Conservation (phyloP, 2,888 invertebrate species). For the Ariolimax columbianus region DNA sequence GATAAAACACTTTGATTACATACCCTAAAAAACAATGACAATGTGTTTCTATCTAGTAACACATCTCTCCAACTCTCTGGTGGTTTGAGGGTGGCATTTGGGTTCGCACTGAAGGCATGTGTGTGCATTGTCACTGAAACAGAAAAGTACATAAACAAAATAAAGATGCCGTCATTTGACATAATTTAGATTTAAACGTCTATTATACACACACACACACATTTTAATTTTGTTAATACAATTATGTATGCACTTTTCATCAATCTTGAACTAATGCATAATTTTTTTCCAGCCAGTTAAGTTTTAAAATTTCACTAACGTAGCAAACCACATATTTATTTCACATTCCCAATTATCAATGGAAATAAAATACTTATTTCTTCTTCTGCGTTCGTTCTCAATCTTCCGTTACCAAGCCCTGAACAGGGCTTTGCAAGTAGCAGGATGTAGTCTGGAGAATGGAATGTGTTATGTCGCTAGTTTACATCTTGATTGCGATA, state of each 20-base stretch:
- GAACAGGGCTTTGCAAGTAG: no score
- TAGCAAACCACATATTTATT: no score
- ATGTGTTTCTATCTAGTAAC: slow-evolving; percentile 86
- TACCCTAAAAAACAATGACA: slow-evolving; percentile 88
- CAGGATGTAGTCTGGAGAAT: no score
- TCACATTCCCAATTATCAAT: no score
- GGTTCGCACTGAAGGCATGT: slow-evolving; percentile 82
- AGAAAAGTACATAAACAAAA: not conserved
- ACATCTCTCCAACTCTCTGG: slow-evolving; percentile 87
- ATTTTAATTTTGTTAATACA: no score
- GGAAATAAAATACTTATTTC: no score
- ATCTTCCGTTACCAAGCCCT: no score
- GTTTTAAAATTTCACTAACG: not conserved
- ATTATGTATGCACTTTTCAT: no score
- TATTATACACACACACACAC: not conserved
- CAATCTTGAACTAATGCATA: no score
- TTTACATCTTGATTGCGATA: no score
- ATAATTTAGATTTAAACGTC: not conserved
- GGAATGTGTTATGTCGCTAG: no score
- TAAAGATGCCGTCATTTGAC: not conserved
- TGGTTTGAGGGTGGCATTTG: slow-evolving; percentile 83
- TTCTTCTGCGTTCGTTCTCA: no score
- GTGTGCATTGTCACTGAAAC: slow-evolving; percentile 45
- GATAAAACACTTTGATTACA: slow-evolving; percentile 54
- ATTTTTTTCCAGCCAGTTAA: not conserved